Evolutionary conservation across 2,888 invertebrate genomes (phyloP), one percentile per base, ranked within the genome.

Genomic region (Sminthurides aquaticus): DNA sequence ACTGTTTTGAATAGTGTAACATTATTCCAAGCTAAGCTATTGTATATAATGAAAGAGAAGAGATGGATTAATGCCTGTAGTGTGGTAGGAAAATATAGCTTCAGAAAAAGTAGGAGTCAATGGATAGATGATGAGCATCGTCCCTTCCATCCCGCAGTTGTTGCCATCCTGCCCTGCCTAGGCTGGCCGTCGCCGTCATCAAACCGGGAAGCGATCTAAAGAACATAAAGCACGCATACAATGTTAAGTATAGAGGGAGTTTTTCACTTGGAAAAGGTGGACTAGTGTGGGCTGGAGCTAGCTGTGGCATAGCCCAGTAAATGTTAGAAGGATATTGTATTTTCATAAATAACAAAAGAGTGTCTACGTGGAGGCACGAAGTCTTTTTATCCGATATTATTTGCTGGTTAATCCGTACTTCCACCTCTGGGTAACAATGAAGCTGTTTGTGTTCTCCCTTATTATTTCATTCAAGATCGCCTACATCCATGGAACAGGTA

Each of bases 311-410:
- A n/a, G n/a, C n/a, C n/a, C n/a, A n/a, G n/a, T n/a, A n/a, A n/a
- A n/a, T n/a, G n/a, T n/a, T n/a, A n/a, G 60, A 68, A 57, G 64
- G 62, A 65, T 66, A 68, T 68, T 66, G 68, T 68, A 68, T 68
- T 68, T 68, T 68, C 66, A 68, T 68, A 68, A 66, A 68, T 64
- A 68, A 68, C 68, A 68, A 68, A 66, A 66, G 68, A 61, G n/a
- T 26, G 56, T 49, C 56, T 65, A 64, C 60, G 61, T 65, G 65
- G 34, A 66, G 64, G 62, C 62, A 66, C 62, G 66, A 66, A 62
- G 60, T 60, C 60, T 65, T 54, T 60, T 65, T 59, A 64, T 64
- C 60, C 64, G 57, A 64, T 64, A 64, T 64, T 60, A 65, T 60
- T 60, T 62, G 62, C 62, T 62, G 55, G 58, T 66, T 68, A 68